Percentiles rank a stretch among this genome's conserved stretches.
phyloP scores from a whole-genome alignment of 1,140 invertebrate genomes.

The Probaryconus sp. region DNA sequence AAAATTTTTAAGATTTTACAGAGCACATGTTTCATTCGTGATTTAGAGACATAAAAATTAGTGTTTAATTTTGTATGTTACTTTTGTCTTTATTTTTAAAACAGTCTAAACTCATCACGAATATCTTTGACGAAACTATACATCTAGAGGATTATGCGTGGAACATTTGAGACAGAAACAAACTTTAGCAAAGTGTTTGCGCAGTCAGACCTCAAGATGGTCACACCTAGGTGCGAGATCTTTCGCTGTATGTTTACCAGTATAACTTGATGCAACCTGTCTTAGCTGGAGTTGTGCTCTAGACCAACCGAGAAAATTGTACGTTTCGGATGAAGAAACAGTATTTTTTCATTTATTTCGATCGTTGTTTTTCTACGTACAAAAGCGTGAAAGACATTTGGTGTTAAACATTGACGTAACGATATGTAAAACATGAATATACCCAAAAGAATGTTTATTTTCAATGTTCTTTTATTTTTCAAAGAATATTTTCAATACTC shows the following conservation, averaged over 20 bases:
- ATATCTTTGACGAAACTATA: slow-evolving; percentile 41
- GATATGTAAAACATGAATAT: slow-evolving; percentile 3
- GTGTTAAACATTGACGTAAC: slow-evolving; percentile 19
- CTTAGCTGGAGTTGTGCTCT: slow-evolving; percentile 61
- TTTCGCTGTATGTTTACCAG: slow-evolving; percentile 71
- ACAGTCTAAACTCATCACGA: slow-evolving; percentile 9
- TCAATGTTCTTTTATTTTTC: too few relatives aligned
- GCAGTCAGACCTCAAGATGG: slow-evolving; percentile 71
- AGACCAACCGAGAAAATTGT: slow-evolving; percentile 20
- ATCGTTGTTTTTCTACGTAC: slow-evolving; percentile 6
- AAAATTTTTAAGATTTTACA: too few relatives aligned
- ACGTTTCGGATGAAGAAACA: slow-evolving; percentile 18
- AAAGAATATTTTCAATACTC: too few relatives aligned
- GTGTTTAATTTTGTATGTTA: too few relatives aligned
- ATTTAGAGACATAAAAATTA: too few relatives aligned
- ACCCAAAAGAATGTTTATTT: background rate
- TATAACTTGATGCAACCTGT: slow-evolving; percentile 75
- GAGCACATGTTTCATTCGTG: too few relatives aligned
- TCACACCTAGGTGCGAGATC: slow-evolving; percentile 78
- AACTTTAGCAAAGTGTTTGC: slow-evolving; percentile 71
- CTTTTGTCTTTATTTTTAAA: background rate
- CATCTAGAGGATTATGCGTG: slow-evolving; percentile 57
- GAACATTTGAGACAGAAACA: slow-evolving; percentile 75
- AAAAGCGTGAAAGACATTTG: slow-evolving; percentile 23
- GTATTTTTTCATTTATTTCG: slow-evolving; percentile 32